These are phyloP conservation scores for Peromyscus leucopus DNA, from an alignment of 2,113 vertebrate genomes.

Conservation along the genomic window DNA sequence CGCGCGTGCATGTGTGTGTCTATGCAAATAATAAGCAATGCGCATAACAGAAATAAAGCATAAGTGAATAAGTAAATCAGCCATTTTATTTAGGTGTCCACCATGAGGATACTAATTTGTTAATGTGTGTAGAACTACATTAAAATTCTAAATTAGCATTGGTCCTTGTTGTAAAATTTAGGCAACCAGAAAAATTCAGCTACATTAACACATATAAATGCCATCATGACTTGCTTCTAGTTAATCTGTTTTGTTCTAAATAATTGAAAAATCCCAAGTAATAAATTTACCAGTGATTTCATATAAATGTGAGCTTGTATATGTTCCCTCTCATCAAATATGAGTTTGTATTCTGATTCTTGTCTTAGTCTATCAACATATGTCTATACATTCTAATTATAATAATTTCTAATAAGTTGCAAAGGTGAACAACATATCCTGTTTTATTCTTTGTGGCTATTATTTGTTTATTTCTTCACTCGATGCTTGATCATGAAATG, in stretches of 20 bases:
- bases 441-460: constrained; percentile 61
- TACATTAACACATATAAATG: constrained; percentile 71
- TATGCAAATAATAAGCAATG: not conserved
- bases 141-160: constrained; percentile 70
- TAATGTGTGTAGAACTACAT: constrained; percentile 21
- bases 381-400: constrained; percentile 11
- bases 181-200: constrained; percentile 72
- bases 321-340: not conserved
- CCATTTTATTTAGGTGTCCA: constrained; percentile 57
- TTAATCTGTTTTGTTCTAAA: constrained; percentile 71
- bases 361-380: not conserved
- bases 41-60: constrained; percentile 47
- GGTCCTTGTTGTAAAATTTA: constrained; percentile 68
- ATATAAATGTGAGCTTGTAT: constrained; percentile 28
- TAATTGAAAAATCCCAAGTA: constrained; percentile 70
- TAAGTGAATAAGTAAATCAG: constrained; percentile 62
- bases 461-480: constrained; percentile 42
- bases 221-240: constrained; percentile 65
- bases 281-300: constrained; percentile 57
- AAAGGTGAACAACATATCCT: constrained; percentile 66
- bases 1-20: not conserved
- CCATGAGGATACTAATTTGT: constrained; percentile 67
- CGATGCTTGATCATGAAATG: constrained; percentile 66
- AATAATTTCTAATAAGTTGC: constrained; percentile 56
- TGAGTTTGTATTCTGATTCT: constrained; percentile 21